Conservation (phyloP, 2,797 vertebrate genomes). For the Dicrostonyx torquatus region DNA sequence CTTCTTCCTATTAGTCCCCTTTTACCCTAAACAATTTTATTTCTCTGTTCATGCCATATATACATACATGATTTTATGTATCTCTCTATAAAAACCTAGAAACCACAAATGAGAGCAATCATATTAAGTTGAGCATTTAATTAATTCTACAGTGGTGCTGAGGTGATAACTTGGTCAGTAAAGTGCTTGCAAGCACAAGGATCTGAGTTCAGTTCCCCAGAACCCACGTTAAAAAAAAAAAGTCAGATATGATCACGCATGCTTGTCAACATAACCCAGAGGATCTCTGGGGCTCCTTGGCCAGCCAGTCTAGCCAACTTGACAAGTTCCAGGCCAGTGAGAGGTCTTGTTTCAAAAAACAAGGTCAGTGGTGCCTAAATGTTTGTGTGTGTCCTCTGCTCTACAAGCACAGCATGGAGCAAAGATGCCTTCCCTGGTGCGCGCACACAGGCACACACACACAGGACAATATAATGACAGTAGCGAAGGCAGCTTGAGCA, state of each 20-base stretch:
- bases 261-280: not conserved
- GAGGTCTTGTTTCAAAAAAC: not conserved
- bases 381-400: not conserved
- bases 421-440: too few species aligned
- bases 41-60: not conserved
- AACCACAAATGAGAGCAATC: not conserved
- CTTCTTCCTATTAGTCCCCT: not conserved
- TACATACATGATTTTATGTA: not conserved
- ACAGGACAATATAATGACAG: not conserved
- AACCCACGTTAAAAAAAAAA: not conserved
- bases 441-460: not conserved
- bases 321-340: not conserved
- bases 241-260: not conserved
- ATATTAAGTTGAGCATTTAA: not conserved
- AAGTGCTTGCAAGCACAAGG: not conserved
- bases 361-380: not conserved
- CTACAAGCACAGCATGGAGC: too few species aligned
- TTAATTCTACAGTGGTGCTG: not conserved
- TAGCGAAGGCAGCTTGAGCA: not conserved
- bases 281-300: not conserved
- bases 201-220: not conserved
- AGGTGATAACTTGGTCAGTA: not conserved
- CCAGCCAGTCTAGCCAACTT: not conserved
- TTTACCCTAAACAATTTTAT: not conserved
- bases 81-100: not conserved